Conservation (phyloP, 1,140 invertebrate species). For the Drosophila kanapiae region DNA sequence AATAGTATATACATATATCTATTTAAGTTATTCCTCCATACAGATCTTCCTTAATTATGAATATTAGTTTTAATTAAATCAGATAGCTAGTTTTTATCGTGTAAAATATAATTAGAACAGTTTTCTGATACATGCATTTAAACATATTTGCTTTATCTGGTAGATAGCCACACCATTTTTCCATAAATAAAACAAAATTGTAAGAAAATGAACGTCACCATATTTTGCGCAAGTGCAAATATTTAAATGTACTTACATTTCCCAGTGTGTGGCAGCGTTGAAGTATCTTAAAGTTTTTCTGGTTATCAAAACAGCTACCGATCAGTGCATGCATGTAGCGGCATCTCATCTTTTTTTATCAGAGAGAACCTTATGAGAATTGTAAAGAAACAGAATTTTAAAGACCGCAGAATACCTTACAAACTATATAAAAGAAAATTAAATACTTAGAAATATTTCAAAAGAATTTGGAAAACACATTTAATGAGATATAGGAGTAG, state of each 20-base stretch:
- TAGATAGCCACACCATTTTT: not conserved
- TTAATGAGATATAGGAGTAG: too few species aligned
- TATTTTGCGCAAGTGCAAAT: slow-evolving; percentile 27
- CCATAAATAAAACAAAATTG: slow-evolving; percentile 1
- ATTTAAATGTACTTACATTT: slow-evolving; percentile 19
- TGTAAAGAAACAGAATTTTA: too few species aligned
- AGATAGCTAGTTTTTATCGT: not conserved
- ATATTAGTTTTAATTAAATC: too few species aligned
- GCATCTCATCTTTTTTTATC: slow-evolving; percentile 6
- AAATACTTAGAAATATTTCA: too few species aligned
- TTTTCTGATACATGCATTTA: not conserved
- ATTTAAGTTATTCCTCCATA: too few species aligned
- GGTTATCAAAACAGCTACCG: slow-evolving; percentile 52
- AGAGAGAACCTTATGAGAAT: not conserved
- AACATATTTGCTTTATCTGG: not conserved
- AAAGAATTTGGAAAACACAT: too few species aligned
- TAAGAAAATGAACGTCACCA: not conserved
- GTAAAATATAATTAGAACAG: not conserved
- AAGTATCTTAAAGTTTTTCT: slow-evolving; percentile 22
- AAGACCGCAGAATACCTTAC: too few species aligned
- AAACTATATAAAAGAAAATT: too few species aligned
- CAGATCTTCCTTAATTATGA: too few species aligned
- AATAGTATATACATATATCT: not conserved
- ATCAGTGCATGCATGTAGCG: slow-evolving; percentile 28
- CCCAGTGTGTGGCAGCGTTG: not conserved